Base-by-base conservation (phyloP, 2,113 vertebrate species). In the Vidua macroura region DNA sequence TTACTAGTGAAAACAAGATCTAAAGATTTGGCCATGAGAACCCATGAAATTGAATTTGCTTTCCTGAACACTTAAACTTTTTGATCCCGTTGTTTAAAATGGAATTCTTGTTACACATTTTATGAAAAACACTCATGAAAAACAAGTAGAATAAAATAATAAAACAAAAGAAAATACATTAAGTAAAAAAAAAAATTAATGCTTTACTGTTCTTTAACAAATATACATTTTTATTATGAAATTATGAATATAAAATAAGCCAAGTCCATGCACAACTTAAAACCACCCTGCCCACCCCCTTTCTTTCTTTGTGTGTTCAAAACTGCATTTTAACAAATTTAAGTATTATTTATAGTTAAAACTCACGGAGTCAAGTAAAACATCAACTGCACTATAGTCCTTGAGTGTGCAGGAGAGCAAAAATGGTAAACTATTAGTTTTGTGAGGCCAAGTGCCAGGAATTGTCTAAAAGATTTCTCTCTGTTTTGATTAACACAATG, bases 171-270 rank as follows among this genome's bases (percentile, higher is more conserved):
- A 68, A 90, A 80, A 69, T 17, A 79, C 1, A 4, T 64, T 51
- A 53, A 86, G 24, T 48, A 20, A 58, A 89, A 70, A 73, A 56
- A 51, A 56, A 64, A 49, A 44, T 5, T 30, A 75, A 27, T 8
- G 1, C 28, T 53, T 48, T 30, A 60, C 24, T 70, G 16, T 37
- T 75, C 44, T 83, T 89, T 53, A 55, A 20, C 55, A 96, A 97
- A 95, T 64, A 86, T 7, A 56, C 4, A 12, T 23, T 78, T 96
- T 96, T 90, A 97, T 96, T 97, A 92, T 8, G 76, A 94, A 95
- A 90, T 86, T 48, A 64, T 31, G 27, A 92, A 58, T 74, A 86
- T 33, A 94, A 96, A 95, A 92, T 59, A 77, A 88, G 37, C n/a
- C 7, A 15, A 55, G 18, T 56, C 60, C 46, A 49, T 88, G 88